These are phyloP conservation scores for Drosophila navojoa DNA, from an alignment of 1,140 invertebrate genomes.

Conservation along the genomic window DNA sequence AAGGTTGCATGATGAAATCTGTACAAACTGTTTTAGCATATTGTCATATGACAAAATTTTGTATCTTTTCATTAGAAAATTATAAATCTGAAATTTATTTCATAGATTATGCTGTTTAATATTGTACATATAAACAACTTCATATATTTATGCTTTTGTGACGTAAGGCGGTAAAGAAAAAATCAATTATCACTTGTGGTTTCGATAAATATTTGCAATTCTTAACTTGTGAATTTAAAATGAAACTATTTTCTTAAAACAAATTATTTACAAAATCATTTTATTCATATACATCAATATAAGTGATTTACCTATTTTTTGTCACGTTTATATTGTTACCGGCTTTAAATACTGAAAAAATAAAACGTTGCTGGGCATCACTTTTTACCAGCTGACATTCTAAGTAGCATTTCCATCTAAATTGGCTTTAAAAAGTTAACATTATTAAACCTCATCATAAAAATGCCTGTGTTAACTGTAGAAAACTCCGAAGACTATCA, in stretches of 20 bases:
- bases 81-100: no score
- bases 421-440: constrained; percentile 34
- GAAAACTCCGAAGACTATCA: constrained; percentile 69
- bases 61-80: no score
- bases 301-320: neutral
- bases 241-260: no score
- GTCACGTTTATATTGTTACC: neutral
- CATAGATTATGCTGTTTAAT: no score
- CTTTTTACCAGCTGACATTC: constrained; percentile 44
- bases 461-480: constrained; percentile 65
- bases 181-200: neutral
- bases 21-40: no score
- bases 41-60: no score
- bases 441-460: constrained; percentile 22
- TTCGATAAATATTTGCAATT: neutral
- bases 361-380: constrained; percentile 7
- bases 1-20: neutral
- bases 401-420: constrained; percentile 16
- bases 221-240: no score
- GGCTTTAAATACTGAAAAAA: constrained; percentile 22
- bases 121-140: no score
- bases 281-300: neutral
- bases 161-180: neutral
- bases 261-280: no score
- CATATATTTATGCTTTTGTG: neutral